Conservation (phyloP, 1,140 invertebrate species). For the Euschistus heros region DNA sequence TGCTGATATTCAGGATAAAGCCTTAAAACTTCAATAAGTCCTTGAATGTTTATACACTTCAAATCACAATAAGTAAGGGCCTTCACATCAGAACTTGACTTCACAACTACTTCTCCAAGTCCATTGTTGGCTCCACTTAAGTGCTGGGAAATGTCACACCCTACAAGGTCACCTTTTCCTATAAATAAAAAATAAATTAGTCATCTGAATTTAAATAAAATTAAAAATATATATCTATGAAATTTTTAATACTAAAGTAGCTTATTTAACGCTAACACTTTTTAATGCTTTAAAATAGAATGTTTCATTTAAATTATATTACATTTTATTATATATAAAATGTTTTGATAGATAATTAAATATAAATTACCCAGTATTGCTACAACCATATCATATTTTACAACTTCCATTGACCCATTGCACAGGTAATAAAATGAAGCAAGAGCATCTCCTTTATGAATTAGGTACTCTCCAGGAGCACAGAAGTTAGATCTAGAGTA, state of each 20-base stretch:
- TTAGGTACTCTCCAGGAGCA: constrained; percentile 90
- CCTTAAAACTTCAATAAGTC: constrained; percentile 77
- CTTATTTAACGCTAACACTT: too few relatives aligned
- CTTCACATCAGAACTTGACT: constrained; percentile 88
- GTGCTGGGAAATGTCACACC: constrained; percentile 78
- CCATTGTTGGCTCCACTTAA: constrained; percentile 43
- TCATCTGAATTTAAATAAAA: background rate
- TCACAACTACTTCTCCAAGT: constrained; percentile 65
- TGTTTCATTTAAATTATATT: too few relatives aligned
- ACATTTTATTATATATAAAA: too few relatives aligned
- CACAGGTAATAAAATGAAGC: constrained; percentile 93
- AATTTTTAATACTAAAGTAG: too few relatives aligned
- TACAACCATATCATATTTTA: constrained; percentile 95
- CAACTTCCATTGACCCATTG: constrained; percentile 96
- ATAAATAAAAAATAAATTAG: constrained; percentile 26
- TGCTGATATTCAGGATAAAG: constrained; percentile 91
- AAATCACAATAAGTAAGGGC: constrained; percentile 92
- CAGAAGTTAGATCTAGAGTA: constrained; percentile 63
- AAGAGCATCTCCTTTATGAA: constrained; percentile 93
- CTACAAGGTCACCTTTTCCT: constrained; percentile 95
- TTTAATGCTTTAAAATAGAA: too few relatives aligned
- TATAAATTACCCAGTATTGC: constrained; percentile 79
- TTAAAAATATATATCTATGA: too few relatives aligned
- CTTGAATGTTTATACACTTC: constrained; percentile 84
- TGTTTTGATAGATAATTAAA: too few relatives aligned